A percentile compares a stretch with the other conserved stretches of the same genome.
Evolutionary conservation across 2,113 vertebrate species (phyloP).

Genomic region (Lethenteron reissneri): DNA sequence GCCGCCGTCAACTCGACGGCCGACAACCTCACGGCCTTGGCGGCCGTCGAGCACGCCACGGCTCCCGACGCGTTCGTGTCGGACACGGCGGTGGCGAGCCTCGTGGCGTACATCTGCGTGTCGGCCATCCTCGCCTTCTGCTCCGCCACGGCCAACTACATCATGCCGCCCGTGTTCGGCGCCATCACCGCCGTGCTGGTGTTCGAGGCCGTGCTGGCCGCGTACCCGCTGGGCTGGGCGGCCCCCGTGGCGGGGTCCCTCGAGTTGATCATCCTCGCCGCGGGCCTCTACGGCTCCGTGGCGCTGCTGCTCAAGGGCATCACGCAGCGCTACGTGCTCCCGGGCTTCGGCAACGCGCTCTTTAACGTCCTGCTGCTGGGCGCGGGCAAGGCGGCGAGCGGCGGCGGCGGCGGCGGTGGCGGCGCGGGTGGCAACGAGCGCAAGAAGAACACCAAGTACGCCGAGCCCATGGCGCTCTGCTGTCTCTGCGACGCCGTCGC

Average conservation of each 20-base stretch:
- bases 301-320: conserved; percentile 47
- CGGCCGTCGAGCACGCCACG: not conserved
- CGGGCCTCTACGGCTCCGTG: conserved; percentile 40
- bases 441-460: conserved; percentile 66
- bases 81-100: conserved; percentile 35
- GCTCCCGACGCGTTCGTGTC: conserved; percentile 11
- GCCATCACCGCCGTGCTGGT: conserved; percentile 37
- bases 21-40: not conserved
- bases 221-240: conserved; percentile 26
- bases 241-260: conserved; percentile 33
- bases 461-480: conserved; percentile 52
- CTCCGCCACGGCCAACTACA: conserved; percentile 55
- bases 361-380: conserved; percentile 53
- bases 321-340: conserved; percentile 39
- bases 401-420: conserved; percentile 16
- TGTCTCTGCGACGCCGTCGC: conserved; percentile 44
- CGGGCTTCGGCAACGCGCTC: conserved; percentile 52
- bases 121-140: conserved; percentile 49
- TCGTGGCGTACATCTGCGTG: conserved; percentile 42
- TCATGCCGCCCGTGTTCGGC: conserved; percentile 62
- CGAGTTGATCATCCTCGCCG: conserved; percentile 37
- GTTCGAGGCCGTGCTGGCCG: conserved; percentile 40
- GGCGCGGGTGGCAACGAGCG: conserved; percentile 38
- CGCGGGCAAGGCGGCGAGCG: conserved; percentile 17
- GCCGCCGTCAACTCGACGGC: conserved; percentile 3